Evolutionary conservation across 2,888 invertebrate genomes (phyloP).

Genomic region (Cerceris rybyensis): DNA sequence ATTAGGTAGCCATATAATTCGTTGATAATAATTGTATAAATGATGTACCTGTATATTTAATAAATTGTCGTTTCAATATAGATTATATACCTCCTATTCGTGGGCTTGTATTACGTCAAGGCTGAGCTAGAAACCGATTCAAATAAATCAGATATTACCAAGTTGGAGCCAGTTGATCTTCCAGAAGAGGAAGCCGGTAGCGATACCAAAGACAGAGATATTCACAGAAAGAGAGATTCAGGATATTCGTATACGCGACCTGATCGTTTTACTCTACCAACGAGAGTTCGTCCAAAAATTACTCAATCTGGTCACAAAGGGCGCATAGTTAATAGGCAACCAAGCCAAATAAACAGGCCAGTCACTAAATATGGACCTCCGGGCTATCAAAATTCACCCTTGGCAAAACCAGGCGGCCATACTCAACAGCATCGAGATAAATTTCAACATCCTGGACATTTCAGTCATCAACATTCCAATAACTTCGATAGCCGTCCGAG

Average conservation of each 20-base stretch:
- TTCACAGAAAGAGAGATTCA: constrained; percentile 74
- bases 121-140: constrained; percentile 35
- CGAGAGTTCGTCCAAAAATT: constrained; percentile 54
- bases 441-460: constrained; percentile 43
- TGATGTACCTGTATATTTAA: neutral
- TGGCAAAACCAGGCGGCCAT: constrained; percentile 26
- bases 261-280: constrained; percentile 39
- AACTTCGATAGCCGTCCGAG: constrained; percentile 36
- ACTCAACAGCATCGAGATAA: constrained; percentile 51
- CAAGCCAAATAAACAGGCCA: constrained; percentile 69
- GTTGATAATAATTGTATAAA: neutral
- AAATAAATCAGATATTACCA: constrained; percentile 54
- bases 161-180: constrained; percentile 59
- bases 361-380: constrained; percentile 76
- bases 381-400: constrained; percentile 46
- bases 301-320: constrained; percentile 61
- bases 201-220: constrained; percentile 48
- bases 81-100: constrained; percentile 45
- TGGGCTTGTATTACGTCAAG: constrained; percentile 49
- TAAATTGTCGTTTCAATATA: constrained; percentile 4
- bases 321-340: constrained; percentile 64
- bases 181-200: constrained; percentile 50
- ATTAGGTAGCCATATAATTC: neutral
- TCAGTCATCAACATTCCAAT: constrained; percentile 40
- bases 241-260: constrained; percentile 72